These are phyloP conservation scores for Lagorchestes hirsutus DNA, from an alignment of 2,797 vertebrate genomes.

Conservation along the genomic window DNA sequence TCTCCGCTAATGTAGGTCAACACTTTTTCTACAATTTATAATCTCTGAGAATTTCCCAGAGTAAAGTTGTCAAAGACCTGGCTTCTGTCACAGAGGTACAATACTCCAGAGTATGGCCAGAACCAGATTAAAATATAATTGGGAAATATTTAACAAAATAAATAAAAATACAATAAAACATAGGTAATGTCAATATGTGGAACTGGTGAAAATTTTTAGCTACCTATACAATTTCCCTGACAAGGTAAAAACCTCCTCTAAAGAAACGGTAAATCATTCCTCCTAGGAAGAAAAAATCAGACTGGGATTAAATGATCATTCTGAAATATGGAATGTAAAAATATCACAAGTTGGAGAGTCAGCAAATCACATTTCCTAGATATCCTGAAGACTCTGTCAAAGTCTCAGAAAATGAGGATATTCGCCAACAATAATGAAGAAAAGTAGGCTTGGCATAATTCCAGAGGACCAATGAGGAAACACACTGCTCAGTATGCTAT, in stretches of 20 bases:
- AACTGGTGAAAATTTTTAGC: not conserved
- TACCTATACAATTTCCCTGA: not conserved
- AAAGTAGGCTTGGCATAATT: conserved; percentile 12
- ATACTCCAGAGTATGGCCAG: not conserved
- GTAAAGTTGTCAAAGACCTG: not conserved
- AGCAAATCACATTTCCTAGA: not conserved
- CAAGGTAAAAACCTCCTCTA: not conserved
- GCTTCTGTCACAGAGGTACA: not conserved
- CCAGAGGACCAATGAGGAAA: not conserved
- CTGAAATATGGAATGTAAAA: conserved; percentile 1
- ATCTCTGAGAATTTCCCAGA: not conserved
- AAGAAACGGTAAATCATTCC: conserved; percentile 16
- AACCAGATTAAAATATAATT: not conserved
- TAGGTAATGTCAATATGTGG: not conserved
- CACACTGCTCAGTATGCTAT: not conserved
- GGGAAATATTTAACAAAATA: not conserved
- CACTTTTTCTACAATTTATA: not conserved
- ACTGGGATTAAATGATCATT: conserved; percentile 32
- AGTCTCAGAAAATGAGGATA: not conserved
- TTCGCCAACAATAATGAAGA: conserved; percentile 18
- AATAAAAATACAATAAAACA: not conserved
- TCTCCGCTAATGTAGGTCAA: not conserved
- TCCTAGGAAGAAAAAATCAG: conserved; percentile 35
- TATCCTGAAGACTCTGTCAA: not conserved
- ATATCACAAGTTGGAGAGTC: not conserved